Conservation (phyloP, 2,113 vertebrate species). For the Clarias gariepinus region DNA sequence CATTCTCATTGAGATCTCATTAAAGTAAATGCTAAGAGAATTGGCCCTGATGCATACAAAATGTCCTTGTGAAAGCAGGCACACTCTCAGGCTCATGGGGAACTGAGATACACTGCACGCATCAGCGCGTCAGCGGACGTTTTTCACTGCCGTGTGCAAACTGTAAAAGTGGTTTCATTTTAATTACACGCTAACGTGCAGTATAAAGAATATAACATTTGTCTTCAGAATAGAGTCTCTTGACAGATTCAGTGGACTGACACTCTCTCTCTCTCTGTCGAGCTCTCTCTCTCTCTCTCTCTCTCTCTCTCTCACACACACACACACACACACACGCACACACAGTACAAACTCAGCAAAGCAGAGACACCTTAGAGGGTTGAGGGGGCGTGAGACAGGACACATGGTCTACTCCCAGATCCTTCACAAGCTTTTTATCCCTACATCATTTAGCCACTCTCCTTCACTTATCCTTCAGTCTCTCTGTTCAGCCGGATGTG, state of each 20-base stretch:
- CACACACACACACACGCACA: slow-evolving; percentile 5
- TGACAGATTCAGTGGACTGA: not conserved
- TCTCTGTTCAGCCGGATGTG: slow-evolving; percentile 18
- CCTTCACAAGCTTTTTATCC: slow-evolving; percentile 27
- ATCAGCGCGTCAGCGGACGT: not conserved
- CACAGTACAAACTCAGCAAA: slow-evolving; percentile 5
- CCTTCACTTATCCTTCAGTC: slow-evolving; percentile 10
- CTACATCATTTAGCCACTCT: slow-evolving; percentile 24
- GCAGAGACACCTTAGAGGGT: slow-evolving; percentile 6
- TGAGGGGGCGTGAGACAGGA: slow-evolving; percentile 31
- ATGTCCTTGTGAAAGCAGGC: not conserved
- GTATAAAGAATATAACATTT: not conserved
- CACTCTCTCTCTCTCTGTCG: not conserved
- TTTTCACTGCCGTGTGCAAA: not conserved
- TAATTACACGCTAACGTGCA: slow-evolving; percentile 20
- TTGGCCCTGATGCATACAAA: not conserved
- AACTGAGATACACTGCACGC: not conserved
- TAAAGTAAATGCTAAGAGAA: not conserved
- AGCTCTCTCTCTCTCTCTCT: not conserved
- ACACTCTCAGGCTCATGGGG: not conserved
- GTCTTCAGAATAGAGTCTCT: not conserved
- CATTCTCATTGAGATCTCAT: not conserved
- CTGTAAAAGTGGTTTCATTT: not conserved
- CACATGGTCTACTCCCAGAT: slow-evolving; percentile 33
- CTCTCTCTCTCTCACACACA: not conserved